Evolutionary conservation across 2,797 vertebrate genomes (phyloP).

Genomic region (Microhierax caerulescens): DNA sequence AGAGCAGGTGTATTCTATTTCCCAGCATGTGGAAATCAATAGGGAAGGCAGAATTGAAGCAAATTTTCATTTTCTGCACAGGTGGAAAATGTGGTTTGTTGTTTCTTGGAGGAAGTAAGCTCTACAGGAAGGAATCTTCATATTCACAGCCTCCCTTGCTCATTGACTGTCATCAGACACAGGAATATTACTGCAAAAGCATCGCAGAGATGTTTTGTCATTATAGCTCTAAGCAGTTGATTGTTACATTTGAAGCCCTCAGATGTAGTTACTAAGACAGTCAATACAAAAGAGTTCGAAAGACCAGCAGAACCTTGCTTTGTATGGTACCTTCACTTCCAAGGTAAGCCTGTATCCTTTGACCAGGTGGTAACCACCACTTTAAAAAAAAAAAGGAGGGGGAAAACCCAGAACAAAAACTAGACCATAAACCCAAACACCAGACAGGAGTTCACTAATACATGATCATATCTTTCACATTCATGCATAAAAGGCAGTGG

Average conservation of each 20-base stretch:
- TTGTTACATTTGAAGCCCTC: neutral
- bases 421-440: neutral
- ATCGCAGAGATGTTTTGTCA: neutral
- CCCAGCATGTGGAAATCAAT: slow-evolving; percentile 23
- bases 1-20: neutral
- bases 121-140: neutral
- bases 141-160: neutral
- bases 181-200: neutral
- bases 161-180: neutral
- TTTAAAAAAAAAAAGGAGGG: rapidly evolving
- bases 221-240: neutral
- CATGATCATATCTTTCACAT: neutral
- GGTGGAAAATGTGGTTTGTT: neutral
- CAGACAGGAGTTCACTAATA: neutral
- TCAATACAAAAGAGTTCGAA: neutral
- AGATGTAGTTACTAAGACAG: neutral
- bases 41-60: neutral
- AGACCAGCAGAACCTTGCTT: neutral
- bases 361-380: neutral
- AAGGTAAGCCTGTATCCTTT: neutral
- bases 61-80: neutral
- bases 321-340: neutral
- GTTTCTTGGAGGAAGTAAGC: neutral
- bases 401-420: neutral
- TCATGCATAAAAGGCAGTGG: neutral